Evolutionary conservation across 2,113 vertebrate genomes (phyloP).

Genomic region (Plectropomus leopardus): DNA sequence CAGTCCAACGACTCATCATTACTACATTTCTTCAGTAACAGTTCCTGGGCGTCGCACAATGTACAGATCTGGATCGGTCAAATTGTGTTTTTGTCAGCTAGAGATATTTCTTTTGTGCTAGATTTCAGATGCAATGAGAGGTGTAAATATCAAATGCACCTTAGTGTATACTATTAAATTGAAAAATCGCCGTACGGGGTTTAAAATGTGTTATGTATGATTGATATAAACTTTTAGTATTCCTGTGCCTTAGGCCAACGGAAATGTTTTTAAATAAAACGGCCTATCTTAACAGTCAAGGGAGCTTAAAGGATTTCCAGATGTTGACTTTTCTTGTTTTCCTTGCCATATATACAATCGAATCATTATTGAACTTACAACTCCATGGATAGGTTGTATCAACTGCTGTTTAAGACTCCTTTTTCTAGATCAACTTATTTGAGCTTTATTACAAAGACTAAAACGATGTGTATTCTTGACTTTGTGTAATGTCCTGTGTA

Average conservation of each 20-base stretch:
- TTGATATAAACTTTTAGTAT: slow-evolving; percentile 81
- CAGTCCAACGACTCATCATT: slow-evolving; percentile 31
- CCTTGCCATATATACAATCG: slow-evolving; percentile 75
- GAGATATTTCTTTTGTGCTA: slow-evolving; percentile 67
- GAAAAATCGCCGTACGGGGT: slow-evolving; percentile 68
- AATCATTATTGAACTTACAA: slow-evolving; percentile 78
- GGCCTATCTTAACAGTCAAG: slow-evolving; percentile 82
- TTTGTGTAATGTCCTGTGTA: slow-evolving; percentile 84
- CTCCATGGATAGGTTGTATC: slow-evolving; percentile 81
- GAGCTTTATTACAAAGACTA: slow-evolving; percentile 85
- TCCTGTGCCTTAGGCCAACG: slow-evolving; percentile 87
- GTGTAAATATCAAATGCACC: slow-evolving; percentile 78
- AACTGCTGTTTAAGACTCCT: slow-evolving; percentile 85
- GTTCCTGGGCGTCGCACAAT: slow-evolving; percentile 75
- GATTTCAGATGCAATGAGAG: slow-evolving; percentile 71
- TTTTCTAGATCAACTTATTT: slow-evolving; percentile 83
- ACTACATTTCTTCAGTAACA: slow-evolving; percentile 44
- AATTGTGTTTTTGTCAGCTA: slow-evolving; percentile 59
- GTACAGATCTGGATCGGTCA: slow-evolving; percentile 70
- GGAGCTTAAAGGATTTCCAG: slow-evolving; percentile 76
- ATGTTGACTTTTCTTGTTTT: slow-evolving; percentile 74
- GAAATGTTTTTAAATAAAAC: slow-evolving; percentile 83
- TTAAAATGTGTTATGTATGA: slow-evolving; percentile 75
- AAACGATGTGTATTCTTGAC: slow-evolving; percentile 82
- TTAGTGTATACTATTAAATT: slow-evolving; percentile 71